Evolutionary conservation across 2,888 invertebrate species (phyloP), one percentile per base, ranked within the genome.

Genomic region (Drosophila kuntzei): DNA sequence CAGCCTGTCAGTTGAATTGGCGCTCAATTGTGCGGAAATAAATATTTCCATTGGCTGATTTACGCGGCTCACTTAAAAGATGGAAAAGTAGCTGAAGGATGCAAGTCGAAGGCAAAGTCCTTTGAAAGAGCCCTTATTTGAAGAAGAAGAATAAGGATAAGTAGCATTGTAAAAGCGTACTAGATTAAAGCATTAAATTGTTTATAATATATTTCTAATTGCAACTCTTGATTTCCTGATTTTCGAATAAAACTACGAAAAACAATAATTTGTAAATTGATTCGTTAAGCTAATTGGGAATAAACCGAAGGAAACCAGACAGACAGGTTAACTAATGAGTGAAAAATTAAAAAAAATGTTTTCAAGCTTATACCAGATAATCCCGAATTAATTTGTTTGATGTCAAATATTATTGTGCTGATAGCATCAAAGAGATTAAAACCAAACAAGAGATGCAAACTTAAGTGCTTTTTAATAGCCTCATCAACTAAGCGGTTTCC

Each of bases 21-120:
- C 54, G 77, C 79, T 81, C 81, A 84, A 84, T 83, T 83, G 83
- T 62, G 75, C 61, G 75, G 74, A 84, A 80, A 69, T 27, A 81
- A 68, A 77, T 73, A 75, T 75, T 77, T 79, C 75, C 85, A 82
- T 80, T 77, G 85, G 77, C 74, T 80, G 73, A 73, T 73, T 73
- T 64, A 60, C 74, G 54, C 71, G 58, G 22, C 9, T 16, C 70
- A 39, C 55, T 36, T 14, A 62, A 54, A 39, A 51, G 50, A 57
- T 59, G 50, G 50, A 71, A 59, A 50, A 25, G 18, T n/a, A 20
- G 25, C 22, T 36, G 36, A n/a, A 25, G 25, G 27, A 25, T 36
- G 41, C 9, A 18, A 22, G 20, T n/a, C 12, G 39, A 16, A 8
- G 32, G 16, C 34, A 2, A 9, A 34, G 25, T 43, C 22, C 27